A percentile compares a stretch with the other conserved stretches of the same genome.
phyloP scores from a whole-genome alignment of 2,888 invertebrate genomes.

The Folsomia manolachei region DNA sequence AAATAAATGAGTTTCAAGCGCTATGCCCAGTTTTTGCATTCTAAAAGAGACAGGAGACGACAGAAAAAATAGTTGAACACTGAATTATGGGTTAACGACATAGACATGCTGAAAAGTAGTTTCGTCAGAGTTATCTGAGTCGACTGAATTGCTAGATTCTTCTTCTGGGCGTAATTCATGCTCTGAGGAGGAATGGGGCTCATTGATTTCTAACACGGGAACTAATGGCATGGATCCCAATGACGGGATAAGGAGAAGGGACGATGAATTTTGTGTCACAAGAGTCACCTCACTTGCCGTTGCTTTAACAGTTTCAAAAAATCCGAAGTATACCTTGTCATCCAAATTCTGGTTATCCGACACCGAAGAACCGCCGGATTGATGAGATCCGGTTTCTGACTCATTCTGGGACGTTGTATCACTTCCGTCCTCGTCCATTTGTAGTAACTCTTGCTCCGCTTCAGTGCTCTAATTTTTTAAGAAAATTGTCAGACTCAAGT shows the following conservation, averaged over 20 bases:
- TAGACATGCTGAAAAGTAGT: background rate
- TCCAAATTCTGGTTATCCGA: constrained; percentile 43
- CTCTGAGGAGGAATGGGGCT: no score
- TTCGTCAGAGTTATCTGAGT: constrained; percentile 6
- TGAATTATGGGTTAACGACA: background rate
- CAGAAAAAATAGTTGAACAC: background rate
- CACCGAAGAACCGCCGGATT: constrained; percentile 25
- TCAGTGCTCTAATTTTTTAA: constrained; percentile 17
- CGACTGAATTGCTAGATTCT: no score
- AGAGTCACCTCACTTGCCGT: constrained; percentile 36
- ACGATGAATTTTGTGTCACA: background rate
- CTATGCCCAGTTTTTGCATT: constrained; percentile 6
- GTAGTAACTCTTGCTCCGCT: constrained; percentile 8
- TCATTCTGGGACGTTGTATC: constrained; percentile 35
- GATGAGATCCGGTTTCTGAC: constrained; percentile 17
- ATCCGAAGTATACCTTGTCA: constrained; percentile 48
- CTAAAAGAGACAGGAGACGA: background rate
- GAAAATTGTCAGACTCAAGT: background rate
- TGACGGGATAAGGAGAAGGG: no score
- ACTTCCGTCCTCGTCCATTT: constrained; percentile 33
- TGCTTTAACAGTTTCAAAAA: constrained; percentile 43
- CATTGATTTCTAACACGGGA: background rate
- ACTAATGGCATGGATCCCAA: background rate
- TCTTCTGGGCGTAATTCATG: no score
- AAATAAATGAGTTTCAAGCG: background rate